A percentile compares a stretch with the other conserved stretches of the same genome.
Conservation (phyloP, 2,888 invertebrate genomes). For the Heliconius charithonia region DNA sequence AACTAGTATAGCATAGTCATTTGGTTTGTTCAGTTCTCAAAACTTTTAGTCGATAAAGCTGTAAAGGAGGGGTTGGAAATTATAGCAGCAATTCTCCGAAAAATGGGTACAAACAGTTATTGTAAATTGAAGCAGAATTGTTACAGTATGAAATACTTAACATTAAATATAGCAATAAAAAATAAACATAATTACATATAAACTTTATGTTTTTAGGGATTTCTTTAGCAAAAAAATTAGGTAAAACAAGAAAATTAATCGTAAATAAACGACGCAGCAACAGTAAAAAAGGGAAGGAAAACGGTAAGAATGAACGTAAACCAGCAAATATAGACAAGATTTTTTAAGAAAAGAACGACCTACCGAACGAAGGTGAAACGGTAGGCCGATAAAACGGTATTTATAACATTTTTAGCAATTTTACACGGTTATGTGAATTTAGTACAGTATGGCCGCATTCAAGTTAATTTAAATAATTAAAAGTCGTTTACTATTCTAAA, state of each 20-base stretch:
- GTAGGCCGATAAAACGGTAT: constrained; percentile 36
- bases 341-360: constrained; percentile 29
- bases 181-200: constrained; percentile 10
- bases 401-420: constrained; percentile 32
- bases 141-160: neutral
- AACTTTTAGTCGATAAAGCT: constrained; percentile 4
- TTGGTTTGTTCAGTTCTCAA: neutral
- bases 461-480: constrained; percentile 18
- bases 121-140: neutral
- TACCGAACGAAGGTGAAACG: constrained; percentile 21
- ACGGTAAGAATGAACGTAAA: constrained; percentile 27
- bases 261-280: constrained; percentile 49
- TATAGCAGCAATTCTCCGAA: neutral
- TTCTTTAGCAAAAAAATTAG: constrained; percentile 52
- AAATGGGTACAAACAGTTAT: neutral
- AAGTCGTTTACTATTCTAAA: neutral
- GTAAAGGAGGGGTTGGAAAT: neutral
- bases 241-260: constrained; percentile 56
- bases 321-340: constrained; percentile 23
- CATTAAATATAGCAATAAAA: neutral
- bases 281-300: constrained; percentile 25
- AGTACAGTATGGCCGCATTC: neutral
- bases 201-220: constrained; percentile 47
- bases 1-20: too few relatives aligned
- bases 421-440: constrained; percentile 26